Evolutionary conservation across 2,113 vertebrate genomes (phyloP).

Genomic region (Spheniscus mendiculus): DNA sequence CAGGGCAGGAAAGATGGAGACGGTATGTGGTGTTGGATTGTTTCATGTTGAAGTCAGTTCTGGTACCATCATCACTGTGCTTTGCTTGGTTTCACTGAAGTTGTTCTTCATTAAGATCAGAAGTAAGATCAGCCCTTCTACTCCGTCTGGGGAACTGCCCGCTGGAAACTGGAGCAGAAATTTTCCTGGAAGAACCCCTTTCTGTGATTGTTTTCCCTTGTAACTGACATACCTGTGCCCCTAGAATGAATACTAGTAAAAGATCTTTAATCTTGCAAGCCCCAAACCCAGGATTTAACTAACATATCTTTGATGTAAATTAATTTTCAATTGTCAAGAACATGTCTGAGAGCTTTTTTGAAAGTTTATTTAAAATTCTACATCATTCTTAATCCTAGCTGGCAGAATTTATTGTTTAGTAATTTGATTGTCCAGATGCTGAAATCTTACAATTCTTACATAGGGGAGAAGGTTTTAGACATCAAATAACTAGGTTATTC

Average conservation of each 20-base stretch:
- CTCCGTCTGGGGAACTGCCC: no score
- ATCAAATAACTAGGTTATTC: neutral
- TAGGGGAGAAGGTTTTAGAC: neutral
- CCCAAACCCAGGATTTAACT: neutral
- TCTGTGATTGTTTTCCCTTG: no score
- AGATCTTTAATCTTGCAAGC: neutral
- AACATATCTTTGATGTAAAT: neutral
- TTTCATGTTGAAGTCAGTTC: no score
- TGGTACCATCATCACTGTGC: no score
- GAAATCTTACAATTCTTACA: neutral
- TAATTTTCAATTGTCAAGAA: neutral
- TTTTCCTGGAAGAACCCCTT: no score
- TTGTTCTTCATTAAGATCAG: no score
- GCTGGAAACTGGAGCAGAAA: no score
- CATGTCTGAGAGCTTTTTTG: neutral
- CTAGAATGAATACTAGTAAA: neutral
- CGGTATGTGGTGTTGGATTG: no score
- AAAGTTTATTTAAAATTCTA: neutral
- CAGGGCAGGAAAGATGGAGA: no score
- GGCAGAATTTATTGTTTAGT: neutral
- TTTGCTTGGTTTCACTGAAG: no score
- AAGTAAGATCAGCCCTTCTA: no score
- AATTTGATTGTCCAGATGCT: neutral
- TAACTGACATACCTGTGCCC: no score
- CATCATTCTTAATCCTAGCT: neutral